Conservation (phyloP, 2,888 invertebrate species). For the Heliconius ismenius region DNA sequence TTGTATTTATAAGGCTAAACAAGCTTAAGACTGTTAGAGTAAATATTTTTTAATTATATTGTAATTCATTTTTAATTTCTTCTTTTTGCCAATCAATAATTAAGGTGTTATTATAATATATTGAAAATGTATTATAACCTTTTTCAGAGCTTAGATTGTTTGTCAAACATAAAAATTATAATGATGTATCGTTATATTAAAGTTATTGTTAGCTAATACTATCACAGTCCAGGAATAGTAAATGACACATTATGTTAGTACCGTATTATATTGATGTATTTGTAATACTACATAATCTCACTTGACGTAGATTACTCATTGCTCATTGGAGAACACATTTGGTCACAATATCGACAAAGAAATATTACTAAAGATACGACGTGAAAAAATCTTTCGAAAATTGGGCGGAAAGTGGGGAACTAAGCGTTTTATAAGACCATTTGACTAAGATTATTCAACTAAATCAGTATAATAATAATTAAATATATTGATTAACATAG, state of each 20-base stretch:
- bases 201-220: conserved; percentile 5
- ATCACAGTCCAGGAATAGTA: conserved; percentile 10
- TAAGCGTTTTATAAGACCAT: too few relatives aligned
- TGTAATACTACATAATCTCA: not conserved
- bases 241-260: conserved; percentile 13
- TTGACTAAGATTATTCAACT: too few relatives aligned
- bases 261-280: not conserved
- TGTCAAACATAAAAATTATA: not conserved
- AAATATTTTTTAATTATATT: not conserved
- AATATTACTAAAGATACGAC: not conserved
- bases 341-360: not conserved
- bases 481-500: too few relatives aligned
- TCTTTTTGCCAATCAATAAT: too few relatives aligned
- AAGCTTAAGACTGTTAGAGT: not conserved
- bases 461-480: too few relatives aligned
- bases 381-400: not conserved
- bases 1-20: not conserved
- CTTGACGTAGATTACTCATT: not conserved
- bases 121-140: too few relatives aligned
- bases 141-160: too few relatives aligned
- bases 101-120: too few relatives aligned
- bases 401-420: too few relatives aligned
- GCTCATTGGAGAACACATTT: not conserved
- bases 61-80: too few relatives aligned
- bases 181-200: not conserved